Evolutionary conservation across 2,113 vertebrate species (phyloP).

Genomic region (Ceuthmochares aereus): DNA sequence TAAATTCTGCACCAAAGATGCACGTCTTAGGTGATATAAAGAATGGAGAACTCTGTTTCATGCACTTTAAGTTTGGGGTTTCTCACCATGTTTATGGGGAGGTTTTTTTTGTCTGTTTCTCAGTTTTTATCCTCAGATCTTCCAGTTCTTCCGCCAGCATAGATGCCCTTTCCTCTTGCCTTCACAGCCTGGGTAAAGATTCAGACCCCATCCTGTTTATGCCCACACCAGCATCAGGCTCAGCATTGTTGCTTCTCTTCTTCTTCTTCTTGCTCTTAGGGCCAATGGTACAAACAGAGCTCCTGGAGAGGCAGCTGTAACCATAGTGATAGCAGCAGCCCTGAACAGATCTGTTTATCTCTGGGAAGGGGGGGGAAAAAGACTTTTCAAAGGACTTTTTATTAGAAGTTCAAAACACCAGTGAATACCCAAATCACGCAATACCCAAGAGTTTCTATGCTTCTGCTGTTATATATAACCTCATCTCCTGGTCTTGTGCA

Average conservation of each 20-base stretch:
- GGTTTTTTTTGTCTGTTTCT: background rate
- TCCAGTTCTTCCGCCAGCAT: background rate
- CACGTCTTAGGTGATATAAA: background rate
- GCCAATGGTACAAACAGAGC: background rate
- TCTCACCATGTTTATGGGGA: background rate
- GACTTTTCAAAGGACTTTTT: background rate
- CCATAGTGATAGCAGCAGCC: slow-evolving; percentile 33
- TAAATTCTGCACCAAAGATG: background rate
- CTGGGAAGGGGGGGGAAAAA: background rate
- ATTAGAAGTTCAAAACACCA: background rate
- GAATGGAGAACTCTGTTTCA: rapidly evolving
- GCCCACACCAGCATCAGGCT: background rate
- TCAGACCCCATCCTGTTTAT: background rate
- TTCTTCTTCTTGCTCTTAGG: background rate
- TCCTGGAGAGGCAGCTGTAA: slow-evolving; percentile 28
- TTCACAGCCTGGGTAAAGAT: background rate
- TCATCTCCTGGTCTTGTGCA: background rate
- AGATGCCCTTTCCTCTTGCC: background rate
- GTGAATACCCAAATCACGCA: background rate
- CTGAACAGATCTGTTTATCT: background rate
- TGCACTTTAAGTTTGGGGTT: background rate
- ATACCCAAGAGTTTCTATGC: background rate
- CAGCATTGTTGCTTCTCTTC: background rate
- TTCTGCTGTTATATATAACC: background rate
- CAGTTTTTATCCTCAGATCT: background rate